Evolutionary conservation across 2,888 invertebrate species (phyloP).

Genomic region (Brachyptera putata): DNA sequence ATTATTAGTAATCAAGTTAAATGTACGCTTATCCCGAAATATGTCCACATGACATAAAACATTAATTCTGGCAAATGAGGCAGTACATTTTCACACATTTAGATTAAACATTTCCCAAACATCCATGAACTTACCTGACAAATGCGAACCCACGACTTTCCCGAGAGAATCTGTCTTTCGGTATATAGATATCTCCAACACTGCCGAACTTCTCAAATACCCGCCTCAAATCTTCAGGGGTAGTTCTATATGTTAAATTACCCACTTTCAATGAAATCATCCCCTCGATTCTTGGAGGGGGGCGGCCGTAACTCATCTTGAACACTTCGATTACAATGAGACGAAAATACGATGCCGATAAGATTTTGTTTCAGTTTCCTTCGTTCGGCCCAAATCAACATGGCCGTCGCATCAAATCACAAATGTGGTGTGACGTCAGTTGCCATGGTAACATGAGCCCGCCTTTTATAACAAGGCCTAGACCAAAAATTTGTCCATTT

Average conservation of each 20-base stretch:
- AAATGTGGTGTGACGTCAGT: constrained; percentile 25
- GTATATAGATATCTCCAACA: constrained; percentile 98
- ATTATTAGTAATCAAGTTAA: no score
- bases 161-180: constrained; percentile 88
- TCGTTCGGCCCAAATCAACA: constrained; percentile 23
- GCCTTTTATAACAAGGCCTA: constrained; percentile 1
- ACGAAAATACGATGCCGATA: neutral
- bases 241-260: constrained; percentile 95
- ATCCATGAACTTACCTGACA: constrained; percentile 86
- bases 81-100: no score
- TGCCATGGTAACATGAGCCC: constrained; percentile 19
- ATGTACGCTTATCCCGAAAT: no score
- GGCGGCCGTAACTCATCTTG: constrained; percentile 62
- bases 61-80: no score
- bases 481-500: no score
- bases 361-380: constrained; percentile 2
- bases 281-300: constrained; percentile 90
- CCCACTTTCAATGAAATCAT: constrained; percentile 98
- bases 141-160: constrained; percentile 98
- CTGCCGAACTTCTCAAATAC: constrained; percentile 96
- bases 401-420: constrained; percentile 23
- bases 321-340: neutral
- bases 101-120: no score
- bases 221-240: constrained; percentile 90
- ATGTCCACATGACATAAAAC: no score